These are phyloP conservation scores for Sinopyrophorus schimmeli DNA, from an alignment of 2,888 invertebrate genomes.

Conservation along the genomic window DNA sequence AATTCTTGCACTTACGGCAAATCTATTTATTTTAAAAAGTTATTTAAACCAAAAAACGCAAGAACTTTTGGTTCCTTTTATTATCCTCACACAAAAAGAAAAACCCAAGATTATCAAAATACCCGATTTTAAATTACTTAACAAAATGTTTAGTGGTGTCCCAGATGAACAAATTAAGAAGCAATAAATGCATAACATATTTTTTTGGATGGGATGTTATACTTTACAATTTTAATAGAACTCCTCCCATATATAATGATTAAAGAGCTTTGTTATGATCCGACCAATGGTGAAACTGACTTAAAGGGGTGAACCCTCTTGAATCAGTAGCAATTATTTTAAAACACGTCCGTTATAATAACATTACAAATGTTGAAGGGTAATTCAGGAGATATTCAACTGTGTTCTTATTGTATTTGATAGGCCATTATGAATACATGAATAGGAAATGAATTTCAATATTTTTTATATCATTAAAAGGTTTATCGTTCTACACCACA, in stretches of 20 bases:
- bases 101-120: no score
- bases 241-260: conserved; percentile 44
- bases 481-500: conserved; percentile 20
- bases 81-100: no score
- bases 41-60: no score
- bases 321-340: conserved; percentile 45
- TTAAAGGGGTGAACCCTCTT: conserved; percentile 35
- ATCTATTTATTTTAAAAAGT: no score
- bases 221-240: no score
- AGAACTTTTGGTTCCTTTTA: no score
- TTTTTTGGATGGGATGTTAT: no score
- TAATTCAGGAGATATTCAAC: conserved; percentile 46
- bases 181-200: no score
- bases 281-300: conserved; percentile 38
- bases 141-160: no score
- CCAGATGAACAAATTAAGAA: no score
- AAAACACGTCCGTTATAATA: conserved; percentile 49
- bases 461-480: conserved; percentile 20
- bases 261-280: conserved; percentile 41
- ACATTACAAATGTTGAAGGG: conserved; percentile 45
- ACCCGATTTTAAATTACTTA: no score
- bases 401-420: conserved; percentile 46
- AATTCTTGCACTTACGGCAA: no score
- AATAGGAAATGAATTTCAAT: conserved; percentile 27
- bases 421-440: conserved; percentile 43